These are phyloP conservation scores for Drosophila anceps DNA, from an alignment of 2,888 invertebrate species.

Conservation along the genomic window DNA sequence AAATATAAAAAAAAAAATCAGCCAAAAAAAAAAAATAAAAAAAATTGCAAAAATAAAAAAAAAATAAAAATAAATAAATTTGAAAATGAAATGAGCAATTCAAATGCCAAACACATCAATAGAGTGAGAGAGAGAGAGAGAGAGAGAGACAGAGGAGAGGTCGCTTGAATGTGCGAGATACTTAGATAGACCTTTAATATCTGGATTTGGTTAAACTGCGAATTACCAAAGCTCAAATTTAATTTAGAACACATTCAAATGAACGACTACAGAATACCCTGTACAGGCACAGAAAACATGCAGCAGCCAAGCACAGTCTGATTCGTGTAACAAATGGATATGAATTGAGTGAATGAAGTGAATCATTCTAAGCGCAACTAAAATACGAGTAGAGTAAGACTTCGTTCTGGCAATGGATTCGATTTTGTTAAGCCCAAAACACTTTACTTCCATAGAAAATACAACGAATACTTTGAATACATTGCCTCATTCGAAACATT, in stretches of 20 bases:
- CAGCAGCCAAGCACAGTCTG: neutral
- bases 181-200: neutral
- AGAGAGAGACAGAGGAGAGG: neutral
- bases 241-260: neutral
- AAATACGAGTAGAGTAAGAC: neutral
- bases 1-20: conserved; percentile 6
- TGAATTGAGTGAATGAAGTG: neutral
- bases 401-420: neutral
- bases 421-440: neutral
- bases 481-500: neutral
- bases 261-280: neutral
- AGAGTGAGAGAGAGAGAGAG: neutral
- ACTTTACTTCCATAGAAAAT: neutral
- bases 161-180: neutral
- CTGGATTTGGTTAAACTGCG: neutral
- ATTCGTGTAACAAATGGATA: neutral
- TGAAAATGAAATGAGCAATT: conserved; percentile 13
- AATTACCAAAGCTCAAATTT: neutral
- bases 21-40: neutral
- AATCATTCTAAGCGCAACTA: neutral
- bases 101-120: conserved; percentile 29
- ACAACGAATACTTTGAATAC: neutral
- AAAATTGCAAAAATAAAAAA: conserved; percentile 18
- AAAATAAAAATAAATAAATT: conserved; percentile 17
- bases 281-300: neutral